Conservation (phyloP, 64 coral and sea anemone species). For the Stichodactyla mertensii region DNA sequence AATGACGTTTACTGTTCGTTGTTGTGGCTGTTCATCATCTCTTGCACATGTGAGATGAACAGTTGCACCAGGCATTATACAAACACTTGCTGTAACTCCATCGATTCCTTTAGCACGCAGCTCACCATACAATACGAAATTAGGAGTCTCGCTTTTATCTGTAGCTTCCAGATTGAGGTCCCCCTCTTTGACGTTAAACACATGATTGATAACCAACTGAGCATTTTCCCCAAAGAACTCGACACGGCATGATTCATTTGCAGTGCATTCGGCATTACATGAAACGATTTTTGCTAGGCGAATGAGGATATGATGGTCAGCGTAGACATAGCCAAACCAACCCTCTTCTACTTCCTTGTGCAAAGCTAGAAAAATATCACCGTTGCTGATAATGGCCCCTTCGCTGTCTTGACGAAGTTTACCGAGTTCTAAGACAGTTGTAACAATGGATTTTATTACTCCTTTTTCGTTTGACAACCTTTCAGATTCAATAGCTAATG, state of each 20-base stretch:
- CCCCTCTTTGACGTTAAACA: slow-evolving; percentile 11
- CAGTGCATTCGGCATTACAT: slow-evolving; percentile 32
- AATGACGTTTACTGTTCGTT: slow-evolving; percentile 14
- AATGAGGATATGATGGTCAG: slow-evolving; percentile 30
- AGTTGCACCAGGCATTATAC: slow-evolving; percentile 23
- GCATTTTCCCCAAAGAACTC: slow-evolving; percentile 40
- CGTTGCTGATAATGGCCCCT: no score
- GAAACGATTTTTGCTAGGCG: slow-evolving; percentile 28
- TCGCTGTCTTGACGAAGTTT: no score
- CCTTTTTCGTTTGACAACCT: slow-evolving; percentile 5
- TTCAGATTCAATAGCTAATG: slow-evolving; percentile 11
- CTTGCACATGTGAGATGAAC: slow-evolving; percentile 20
- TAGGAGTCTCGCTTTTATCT: no score
- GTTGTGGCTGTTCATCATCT: background rate
- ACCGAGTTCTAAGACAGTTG: no score
- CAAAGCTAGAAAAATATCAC: background rate
- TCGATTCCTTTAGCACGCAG: slow-evolving; percentile 44
- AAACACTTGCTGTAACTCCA: slow-evolving; percentile 33
- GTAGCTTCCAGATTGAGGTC: slow-evolving; percentile 12
- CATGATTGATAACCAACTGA: slow-evolving; percentile 38
- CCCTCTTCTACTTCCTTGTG: slow-evolving; percentile 3
- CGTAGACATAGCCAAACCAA: slow-evolving; percentile 37
- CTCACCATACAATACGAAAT: slow-evolving; percentile 9
- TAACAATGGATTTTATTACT: no score
- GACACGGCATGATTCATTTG: slow-evolving; percentile 21